Percentiles rank a stretch among this genome's conserved stretches.
phyloP scores from a whole-genome alignment of 2,113 vertebrate species.

The Lates calcarifer region DNA sequence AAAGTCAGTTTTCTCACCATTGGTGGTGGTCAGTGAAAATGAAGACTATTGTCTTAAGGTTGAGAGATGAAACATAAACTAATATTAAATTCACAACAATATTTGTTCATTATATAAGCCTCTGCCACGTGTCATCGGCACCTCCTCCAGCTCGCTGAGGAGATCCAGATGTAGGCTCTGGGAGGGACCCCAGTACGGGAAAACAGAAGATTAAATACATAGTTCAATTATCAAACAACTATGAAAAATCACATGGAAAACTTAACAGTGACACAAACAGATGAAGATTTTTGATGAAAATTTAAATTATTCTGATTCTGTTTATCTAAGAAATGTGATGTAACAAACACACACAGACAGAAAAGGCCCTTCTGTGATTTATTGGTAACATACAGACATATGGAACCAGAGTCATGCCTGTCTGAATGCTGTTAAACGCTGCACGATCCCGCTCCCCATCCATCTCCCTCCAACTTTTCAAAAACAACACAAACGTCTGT shows the following conservation, averaged over 20 bases:
- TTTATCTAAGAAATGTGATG: neutral
- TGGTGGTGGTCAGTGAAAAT: neutral
- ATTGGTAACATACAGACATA: constrained; percentile 24
- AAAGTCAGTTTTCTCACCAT: neutral
- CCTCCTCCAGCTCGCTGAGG: constrained; percentile 43
- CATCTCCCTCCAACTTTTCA: constrained; percentile 15
- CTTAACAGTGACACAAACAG: neutral
- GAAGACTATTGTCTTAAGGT: neutral
- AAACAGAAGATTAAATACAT: neutral
- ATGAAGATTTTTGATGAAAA: neutral
- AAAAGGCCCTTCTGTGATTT: neutral
- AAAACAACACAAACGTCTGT: constrained; percentile 48
- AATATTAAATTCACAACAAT: constrained; percentile 6
- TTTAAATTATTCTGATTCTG: neutral
- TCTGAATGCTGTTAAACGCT: constrained; percentile 21
- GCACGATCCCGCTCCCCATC: constrained; percentile 6
- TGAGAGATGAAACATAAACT: neutral
- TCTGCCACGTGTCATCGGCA: constrained; percentile 35
- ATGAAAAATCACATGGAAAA: neutral
- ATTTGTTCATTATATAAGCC: constrained; percentile 50
- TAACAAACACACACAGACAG: neutral
- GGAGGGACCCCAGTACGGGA: neutral
- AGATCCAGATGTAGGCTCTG: constrained; percentile 68
- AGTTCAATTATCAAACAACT: neutral
- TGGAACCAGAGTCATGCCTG: constrained; percentile 39